Conservation (phyloP, 2,797 vertebrate genomes). For the Pantherophis vulpinus region DNA sequence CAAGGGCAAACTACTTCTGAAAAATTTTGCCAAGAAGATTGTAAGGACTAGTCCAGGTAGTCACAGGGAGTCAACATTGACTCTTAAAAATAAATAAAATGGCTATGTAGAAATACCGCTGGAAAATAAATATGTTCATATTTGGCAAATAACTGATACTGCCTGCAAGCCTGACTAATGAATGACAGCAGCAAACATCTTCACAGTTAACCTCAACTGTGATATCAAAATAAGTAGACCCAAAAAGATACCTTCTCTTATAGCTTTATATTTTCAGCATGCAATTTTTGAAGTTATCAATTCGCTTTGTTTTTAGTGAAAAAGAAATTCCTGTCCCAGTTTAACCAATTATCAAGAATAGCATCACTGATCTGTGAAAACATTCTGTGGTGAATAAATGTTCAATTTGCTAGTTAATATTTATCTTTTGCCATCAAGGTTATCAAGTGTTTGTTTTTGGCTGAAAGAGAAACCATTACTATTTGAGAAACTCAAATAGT, state of each 20-base stretch:
- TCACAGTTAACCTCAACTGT: conserved; percentile 31
- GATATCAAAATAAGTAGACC: not conserved
- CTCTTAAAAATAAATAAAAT: conserved; percentile 7
- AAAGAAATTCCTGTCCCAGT: not conserved
- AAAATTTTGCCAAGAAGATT: not conserved
- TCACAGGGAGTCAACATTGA: not conserved
- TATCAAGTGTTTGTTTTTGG: conserved; percentile 8
- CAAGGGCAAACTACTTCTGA: not conserved
- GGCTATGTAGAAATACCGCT: conserved; percentile 55
- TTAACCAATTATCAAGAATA: conserved; percentile 6
- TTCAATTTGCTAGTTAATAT: not conserved
- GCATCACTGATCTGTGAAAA: not conserved
- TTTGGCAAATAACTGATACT: conserved; percentile 38
- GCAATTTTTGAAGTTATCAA: conserved; percentile 23
- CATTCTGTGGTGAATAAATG: not conserved
- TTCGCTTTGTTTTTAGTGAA: conserved; percentile 28
- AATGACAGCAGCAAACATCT: conserved; percentile 22
- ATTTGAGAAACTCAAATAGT: not conserved
- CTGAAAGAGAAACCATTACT: not conserved
- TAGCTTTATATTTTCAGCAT: not conserved
- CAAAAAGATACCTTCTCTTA: not conserved
- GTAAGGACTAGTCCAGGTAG: not conserved
- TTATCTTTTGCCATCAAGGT: conserved; percentile 29
- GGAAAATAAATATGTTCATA: conserved; percentile 48
- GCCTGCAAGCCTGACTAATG: conserved; percentile 7